Evolutionary conservation across 2,888 invertebrate species (phyloP), one percentile per base, ranked within the genome.

Genomic region (Escarpia spicata): DNA sequence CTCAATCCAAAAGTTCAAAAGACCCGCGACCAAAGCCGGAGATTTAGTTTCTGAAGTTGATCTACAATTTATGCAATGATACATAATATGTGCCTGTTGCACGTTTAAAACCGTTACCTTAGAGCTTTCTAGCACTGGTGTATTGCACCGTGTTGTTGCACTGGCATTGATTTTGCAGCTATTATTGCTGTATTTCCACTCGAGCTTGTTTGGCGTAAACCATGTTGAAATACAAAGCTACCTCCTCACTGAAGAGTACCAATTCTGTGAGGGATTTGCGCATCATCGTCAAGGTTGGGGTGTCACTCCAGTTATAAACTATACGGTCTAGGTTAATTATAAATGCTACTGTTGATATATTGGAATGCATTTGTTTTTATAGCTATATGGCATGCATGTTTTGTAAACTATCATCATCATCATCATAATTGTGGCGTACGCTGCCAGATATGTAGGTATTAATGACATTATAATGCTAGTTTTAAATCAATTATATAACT

Each of bases 11-110:
- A 52, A 75, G n/a, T 75, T 75, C 75, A 75, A 75, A 75, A 75
- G 75, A 75, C 75, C 75, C 75, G 75, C 75, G 75, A 75, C 26
- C 75, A 75, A 75, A 26, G 75, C 75, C 75, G 75, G 75, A n/a
- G 75, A 75, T 26, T 75, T 75, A 75, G 75, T 75, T 75, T 75
- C n/a, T 26, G 75, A 75, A 75, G 75, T 75, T 75, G n/a, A 75
- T 75, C 75, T 75, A 75, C 75, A 75, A 75, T 19, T 26, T 26
- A 26, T 75, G 19, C 75, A 75, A 26, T 15, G 26, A 26, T 75
- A 15, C 75, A 26, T 75, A 26, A 26, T 19, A 75, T 26, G 75
- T 75, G 75, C 26, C 75, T 2, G n/a, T 75, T 75, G 19, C 75
- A 75, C 19, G 19, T 75, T 75, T 75, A 75, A 75, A 3, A n/a